Evolutionary conservation across 1,140 invertebrate genomes (phyloP).

Genomic region (Drosophila sproati): DNA sequence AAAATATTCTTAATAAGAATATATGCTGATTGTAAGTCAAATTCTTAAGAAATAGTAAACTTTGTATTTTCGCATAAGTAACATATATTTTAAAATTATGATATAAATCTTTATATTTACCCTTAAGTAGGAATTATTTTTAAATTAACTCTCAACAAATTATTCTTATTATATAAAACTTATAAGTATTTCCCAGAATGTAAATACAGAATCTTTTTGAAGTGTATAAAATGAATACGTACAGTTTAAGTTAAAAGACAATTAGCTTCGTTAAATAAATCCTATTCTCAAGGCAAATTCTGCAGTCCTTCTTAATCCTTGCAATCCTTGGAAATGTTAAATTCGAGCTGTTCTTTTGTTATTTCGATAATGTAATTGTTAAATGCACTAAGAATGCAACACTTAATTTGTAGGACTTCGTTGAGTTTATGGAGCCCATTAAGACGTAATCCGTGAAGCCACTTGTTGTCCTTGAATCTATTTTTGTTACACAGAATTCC

Average conservation of each 20-base stretch:
- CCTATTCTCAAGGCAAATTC: background rate
- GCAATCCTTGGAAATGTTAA: constrained; percentile 1
- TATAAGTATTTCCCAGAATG: no score
- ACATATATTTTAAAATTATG: no score
- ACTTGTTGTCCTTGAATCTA: constrained; percentile 50
- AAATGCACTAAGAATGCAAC: constrained; percentile 38
- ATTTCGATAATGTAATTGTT: constrained; percentile 23
- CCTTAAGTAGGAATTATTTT: no score
- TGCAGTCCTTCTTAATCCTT: constrained; percentile 21
- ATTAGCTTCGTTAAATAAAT: constrained; percentile 7
- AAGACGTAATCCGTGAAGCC: constrained; percentile 49
- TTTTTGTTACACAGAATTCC: constrained; percentile 5
- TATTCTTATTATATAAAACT: no score
- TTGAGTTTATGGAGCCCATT: constrained; percentile 31
- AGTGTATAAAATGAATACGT: background rate
- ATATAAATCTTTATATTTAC: no score
- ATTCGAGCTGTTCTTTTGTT: constrained; percentile 37
- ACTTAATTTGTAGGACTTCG: constrained; percentile 63
- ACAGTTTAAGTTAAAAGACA: constrained; percentile 18
- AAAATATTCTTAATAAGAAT: no score
- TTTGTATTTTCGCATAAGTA: no score
- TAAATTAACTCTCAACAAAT: no score
- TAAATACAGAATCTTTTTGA: no score
- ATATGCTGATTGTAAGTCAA: no score
- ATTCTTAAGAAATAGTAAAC: no score